Percentiles rank a stretch among this genome's conserved stretches.
Evolutionary conservation across 2,113 vertebrate species (phyloP).

Genomic region (Tenebrosternarchus preto): DNA sequence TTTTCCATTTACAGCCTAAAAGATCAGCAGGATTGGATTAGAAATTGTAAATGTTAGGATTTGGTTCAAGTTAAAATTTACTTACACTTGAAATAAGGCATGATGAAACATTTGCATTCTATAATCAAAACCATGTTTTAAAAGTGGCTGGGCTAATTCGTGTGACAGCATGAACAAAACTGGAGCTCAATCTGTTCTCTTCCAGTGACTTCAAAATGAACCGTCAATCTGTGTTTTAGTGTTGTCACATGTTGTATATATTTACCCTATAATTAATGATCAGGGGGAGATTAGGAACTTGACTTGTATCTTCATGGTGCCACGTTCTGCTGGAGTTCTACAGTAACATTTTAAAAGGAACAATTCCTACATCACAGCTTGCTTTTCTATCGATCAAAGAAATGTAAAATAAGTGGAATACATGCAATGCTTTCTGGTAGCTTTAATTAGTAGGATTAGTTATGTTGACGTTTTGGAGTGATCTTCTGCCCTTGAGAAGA

Average conservation of each 20-base stretch:
- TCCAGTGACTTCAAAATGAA: slow-evolving; percentile 29
- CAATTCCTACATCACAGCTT: too few relatives aligned
- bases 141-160: slow-evolving; percentile 42
- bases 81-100: slow-evolving; percentile 50
- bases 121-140: slow-evolving; percentile 52
- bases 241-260: slow-evolving; percentile 23
- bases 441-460: too few relatives aligned
- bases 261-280: not conserved
- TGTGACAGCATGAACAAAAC: slow-evolving; percentile 40
- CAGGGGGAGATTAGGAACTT: not conserved
- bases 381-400: too few relatives aligned
- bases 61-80: slow-evolving; percentile 43
- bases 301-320: not conserved
- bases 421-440: too few relatives aligned
- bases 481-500: not conserved
- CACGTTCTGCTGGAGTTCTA: not conserved
- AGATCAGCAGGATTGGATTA: slow-evolving; percentile 36
- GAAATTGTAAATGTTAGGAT: slow-evolving; percentile 34
- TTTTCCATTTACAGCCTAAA: slow-evolving; percentile 5
- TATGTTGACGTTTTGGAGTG: not conserved
- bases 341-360: too few relatives aligned
- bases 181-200: slow-evolving; percentile 31
- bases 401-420: too few relatives aligned
- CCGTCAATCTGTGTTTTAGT: not conserved
- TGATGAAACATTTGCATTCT: slow-evolving; percentile 48